A percentile compares a stretch with the other conserved stretches of the same genome.
Evolutionary conservation across 2,113 vertebrate species (phyloP).

Genomic region (Verasper variegatus): DNA sequence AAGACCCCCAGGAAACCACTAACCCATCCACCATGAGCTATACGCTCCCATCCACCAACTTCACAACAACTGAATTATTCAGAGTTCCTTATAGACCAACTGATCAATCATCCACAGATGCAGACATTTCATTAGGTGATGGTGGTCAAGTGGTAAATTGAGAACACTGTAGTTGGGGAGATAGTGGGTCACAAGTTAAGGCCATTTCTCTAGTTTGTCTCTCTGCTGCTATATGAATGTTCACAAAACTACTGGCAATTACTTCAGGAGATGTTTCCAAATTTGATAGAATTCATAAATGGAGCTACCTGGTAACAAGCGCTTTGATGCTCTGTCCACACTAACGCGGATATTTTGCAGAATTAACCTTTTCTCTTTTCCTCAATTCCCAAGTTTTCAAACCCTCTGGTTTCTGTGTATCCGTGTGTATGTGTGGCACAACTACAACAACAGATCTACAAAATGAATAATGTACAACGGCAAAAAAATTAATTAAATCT

Average conservation of each 20-base stretch:
- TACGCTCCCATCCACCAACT: slow-evolving; percentile 20
- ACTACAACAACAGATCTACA: too few relatives aligned
- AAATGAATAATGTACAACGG: too few relatives aligned
- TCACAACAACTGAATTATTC: slow-evolving; percentile 69
- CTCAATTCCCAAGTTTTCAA: too few relatives aligned
- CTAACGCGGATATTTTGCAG: too few relatives aligned
- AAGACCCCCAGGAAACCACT: slow-evolving; percentile 47
- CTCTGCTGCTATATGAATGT: too few relatives aligned
- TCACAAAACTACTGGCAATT: neutral
- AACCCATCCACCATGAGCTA: slow-evolving; percentile 36
- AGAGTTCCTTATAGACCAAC: slow-evolving; percentile 35
- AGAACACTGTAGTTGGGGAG: neutral
- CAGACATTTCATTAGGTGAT: slow-evolving; percentile 6
- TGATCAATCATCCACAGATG: slow-evolving; percentile 2
- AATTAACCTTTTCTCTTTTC: too few relatives aligned
- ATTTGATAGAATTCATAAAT: neutral
- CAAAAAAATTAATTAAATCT: too few relatives aligned
- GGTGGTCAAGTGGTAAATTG: neutral
- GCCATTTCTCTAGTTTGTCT: neutral
- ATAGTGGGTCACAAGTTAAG: neutral
- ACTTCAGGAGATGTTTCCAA: neutral
- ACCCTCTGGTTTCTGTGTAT: too few relatives aligned
- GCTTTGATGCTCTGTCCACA: too few relatives aligned
- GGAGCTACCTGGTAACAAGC: too few relatives aligned
- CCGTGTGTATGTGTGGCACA: too few relatives aligned